phyloP scores from a whole-genome alignment of 1,140 invertebrate species.

The Lordiphosa clarofinis region DNA sequence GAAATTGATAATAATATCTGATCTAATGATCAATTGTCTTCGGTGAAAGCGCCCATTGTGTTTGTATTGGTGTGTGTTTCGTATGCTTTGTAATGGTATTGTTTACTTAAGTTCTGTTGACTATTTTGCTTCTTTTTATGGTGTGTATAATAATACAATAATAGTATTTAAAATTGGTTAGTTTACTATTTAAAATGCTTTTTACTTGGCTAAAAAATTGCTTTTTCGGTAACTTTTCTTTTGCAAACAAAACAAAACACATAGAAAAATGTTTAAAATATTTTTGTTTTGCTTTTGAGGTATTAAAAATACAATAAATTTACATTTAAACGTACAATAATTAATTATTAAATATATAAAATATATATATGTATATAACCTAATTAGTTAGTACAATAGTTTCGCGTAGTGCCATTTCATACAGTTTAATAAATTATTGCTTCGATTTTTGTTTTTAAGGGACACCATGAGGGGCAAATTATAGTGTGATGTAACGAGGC shows the following conservation, averaged over 20 bases:
- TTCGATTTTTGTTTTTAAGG: constrained; percentile 9
- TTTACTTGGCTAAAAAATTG: constrained; percentile 55
- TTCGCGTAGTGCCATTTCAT: constrained; percentile 34
- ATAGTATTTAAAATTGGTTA: constrained; percentile 70
- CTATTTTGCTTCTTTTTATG: constrained; percentile 25
- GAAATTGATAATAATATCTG: too few relatives aligned
- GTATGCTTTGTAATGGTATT: neutral
- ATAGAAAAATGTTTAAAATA: constrained; percentile 21
- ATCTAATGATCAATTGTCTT: too few relatives aligned
- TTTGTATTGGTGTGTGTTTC: too few relatives aligned
- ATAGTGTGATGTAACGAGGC: neutral
- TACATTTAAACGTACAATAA: constrained; percentile 76
- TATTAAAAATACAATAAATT: constrained; percentile 78
- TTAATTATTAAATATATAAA: constrained; percentile 65
- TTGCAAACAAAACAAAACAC: constrained; percentile 39
- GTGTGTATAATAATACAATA: constrained; percentile 20
- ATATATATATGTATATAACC: constrained; percentile 52
- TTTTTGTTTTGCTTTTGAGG: constrained; percentile 47
- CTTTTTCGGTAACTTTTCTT: constrained; percentile 32
- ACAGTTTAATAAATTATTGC: constrained; percentile 40
- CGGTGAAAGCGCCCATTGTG: too few relatives aligned
- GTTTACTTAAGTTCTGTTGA: constrained; percentile 31
- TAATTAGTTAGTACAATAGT: constrained; percentile 68
- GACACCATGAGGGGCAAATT: constrained; percentile 1
- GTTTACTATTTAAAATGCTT: constrained; percentile 64